These are phyloP conservation scores for Botrylloides violaceus DNA, from an alignment of 23 tunicate species.

Conservation along the genomic window DNA sequence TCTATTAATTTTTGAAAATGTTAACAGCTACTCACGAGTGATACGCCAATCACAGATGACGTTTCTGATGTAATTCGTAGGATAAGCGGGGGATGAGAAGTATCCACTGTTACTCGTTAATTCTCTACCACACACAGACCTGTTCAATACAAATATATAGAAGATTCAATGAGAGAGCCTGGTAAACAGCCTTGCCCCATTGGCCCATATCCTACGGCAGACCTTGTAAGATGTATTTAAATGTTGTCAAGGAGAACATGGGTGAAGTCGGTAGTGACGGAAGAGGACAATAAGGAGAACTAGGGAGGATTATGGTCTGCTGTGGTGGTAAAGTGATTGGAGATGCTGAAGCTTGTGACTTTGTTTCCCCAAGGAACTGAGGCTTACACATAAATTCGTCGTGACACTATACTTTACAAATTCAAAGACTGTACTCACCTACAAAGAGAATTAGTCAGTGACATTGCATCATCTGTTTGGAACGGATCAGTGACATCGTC, in stretches of 20 bases:
- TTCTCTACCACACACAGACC: slow-evolving; percentile 38
- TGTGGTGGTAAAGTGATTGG: too few relatives aligned
- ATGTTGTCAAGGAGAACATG: too few relatives aligned
- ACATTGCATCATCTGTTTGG: slow-evolving; percentile 1
- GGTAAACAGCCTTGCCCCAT: too few relatives aligned
- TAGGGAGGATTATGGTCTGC: too few relatives aligned
- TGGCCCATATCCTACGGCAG: too few relatives aligned
- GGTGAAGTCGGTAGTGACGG: too few relatives aligned
- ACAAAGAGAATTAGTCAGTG: slow-evolving; percentile 9
- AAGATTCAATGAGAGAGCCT: too few relatives aligned
- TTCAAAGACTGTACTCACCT: slow-evolving; percentile 20
- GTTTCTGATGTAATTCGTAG: slow-evolving; percentile 35
- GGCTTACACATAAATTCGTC: background rate
- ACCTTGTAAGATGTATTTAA: too few relatives aligned
- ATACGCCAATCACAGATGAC: slow-evolving; percentile 49
- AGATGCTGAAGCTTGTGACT: too few relatives aligned
- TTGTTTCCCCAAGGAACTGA: too few relatives aligned
- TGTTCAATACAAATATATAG: slow-evolving; percentile 10
- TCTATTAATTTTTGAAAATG: too few relatives aligned
- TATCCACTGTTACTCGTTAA: slow-evolving; percentile 18
- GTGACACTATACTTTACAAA: background rate
- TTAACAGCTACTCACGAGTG: slow-evolving; percentile 30
- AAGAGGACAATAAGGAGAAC: too few relatives aligned
- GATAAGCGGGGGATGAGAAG: slow-evolving; percentile 47
- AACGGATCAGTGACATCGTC: background rate